Evolutionary conservation across 2,888 invertebrate genomes (phyloP).

Genomic region (Meganola albula): DNA sequence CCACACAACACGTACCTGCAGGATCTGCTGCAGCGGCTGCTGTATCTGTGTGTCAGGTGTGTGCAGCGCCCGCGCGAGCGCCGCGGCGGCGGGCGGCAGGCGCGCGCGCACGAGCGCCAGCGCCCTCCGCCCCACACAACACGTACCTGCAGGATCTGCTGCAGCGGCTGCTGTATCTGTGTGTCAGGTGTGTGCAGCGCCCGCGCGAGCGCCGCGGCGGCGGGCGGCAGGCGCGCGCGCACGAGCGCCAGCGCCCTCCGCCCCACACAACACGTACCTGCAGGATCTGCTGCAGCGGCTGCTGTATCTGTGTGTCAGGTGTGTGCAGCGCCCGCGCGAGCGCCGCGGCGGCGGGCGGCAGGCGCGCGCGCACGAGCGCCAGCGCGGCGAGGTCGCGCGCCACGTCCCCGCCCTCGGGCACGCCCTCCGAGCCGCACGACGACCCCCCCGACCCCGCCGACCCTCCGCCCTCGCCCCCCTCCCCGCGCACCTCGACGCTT

Average conservation of each 20-base stretch:
- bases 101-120: conserved; percentile 51
- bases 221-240: conserved; percentile 2
- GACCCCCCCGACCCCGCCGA: conserved; percentile 17
- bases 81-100: conserved; percentile 39
- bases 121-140: conserved; percentile 56
- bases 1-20: conserved; percentile 62
- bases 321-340: conserved; percentile 41
- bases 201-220: conserved; percentile 26
- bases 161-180: conserved; percentile 41
- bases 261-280: no score
- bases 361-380: conserved; percentile 47
- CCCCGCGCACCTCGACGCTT: conserved; percentile 13
- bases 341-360: conserved; percentile 40
- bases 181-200: conserved; percentile 40
- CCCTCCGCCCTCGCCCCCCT: not conserved
- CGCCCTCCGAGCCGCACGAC: conserved; percentile 42
- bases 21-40: conserved; percentile 46
- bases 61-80: conserved; percentile 43
- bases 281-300: conserved; percentile 48
- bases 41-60: conserved; percentile 35
- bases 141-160: conserved; percentile 58
- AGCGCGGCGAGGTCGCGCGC: conserved; percentile 59
- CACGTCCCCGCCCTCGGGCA: conserved; percentile 64
- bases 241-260: not conserved
- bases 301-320: conserved; percentile 36